These are phyloP conservation scores for Sphaerodactylus townsendi DNA, from an alignment of 2,113 vertebrate genomes.

Conservation along the genomic window DNA sequence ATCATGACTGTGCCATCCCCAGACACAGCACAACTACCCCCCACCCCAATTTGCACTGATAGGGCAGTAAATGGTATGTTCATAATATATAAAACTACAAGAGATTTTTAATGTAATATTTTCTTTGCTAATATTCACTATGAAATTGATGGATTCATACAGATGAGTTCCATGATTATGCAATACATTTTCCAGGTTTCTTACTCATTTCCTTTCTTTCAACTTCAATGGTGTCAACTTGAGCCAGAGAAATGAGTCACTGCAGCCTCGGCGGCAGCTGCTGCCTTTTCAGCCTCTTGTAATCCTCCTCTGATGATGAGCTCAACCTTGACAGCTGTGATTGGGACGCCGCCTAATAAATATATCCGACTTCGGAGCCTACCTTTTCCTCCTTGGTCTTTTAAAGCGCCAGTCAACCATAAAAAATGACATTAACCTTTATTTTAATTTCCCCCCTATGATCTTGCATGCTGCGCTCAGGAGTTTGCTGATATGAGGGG, in stretches of 20 bases:
- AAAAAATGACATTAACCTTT: slow-evolving; percentile 70
- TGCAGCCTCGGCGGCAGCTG: background rate
- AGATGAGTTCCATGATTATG: too few relatives aligned
- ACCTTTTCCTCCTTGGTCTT: slow-evolving; percentile 45
- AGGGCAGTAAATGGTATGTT: too few relatives aligned
- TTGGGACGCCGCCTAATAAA: slow-evolving; percentile 55
- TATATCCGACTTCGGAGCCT: slow-evolving; percentile 46
- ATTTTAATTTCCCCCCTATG: slow-evolving; percentile 53
- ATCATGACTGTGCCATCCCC: too few relatives aligned
- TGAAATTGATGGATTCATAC: too few relatives aligned
- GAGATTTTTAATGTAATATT: too few relatives aligned
- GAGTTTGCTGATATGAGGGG: slow-evolving; percentile 22
- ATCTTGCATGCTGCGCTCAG: slow-evolving; percentile 7
- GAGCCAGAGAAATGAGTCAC: background rate
- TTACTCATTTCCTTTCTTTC: background rate
- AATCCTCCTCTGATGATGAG: slow-evolving; percentile 8
- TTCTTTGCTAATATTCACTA: too few relatives aligned
- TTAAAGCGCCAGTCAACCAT: slow-evolving; percentile 55
- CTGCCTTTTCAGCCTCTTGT: background rate
- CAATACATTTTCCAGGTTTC: background rate
- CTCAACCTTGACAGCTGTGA: slow-evolving; percentile 32
- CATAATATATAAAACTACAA: too few relatives aligned
- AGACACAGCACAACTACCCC: too few relatives aligned
- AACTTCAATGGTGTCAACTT: background rate
- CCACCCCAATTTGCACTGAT: too few relatives aligned